Evolutionary conservation across 2,888 invertebrate species (phyloP), one percentile per base, ranked within the genome.

Genomic region (Papilio demoleus): DNA sequence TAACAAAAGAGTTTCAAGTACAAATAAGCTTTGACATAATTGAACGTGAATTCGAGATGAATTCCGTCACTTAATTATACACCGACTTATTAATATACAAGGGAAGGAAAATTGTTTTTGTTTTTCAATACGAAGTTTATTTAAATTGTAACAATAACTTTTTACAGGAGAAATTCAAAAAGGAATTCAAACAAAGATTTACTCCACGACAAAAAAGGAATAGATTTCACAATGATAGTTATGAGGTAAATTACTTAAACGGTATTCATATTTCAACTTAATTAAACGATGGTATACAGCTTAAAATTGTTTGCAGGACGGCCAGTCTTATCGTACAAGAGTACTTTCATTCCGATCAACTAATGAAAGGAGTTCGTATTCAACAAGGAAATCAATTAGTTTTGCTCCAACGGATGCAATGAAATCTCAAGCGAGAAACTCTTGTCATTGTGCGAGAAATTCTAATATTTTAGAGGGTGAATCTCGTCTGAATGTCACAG

Each of bases 151-250:
- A 56, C 3, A 31, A 56, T 3, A 4, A 6, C 14, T 56, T 71
- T 77, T 88, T 90, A 0, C 88, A 96, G 96, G 96, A 96, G 83
- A 96, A 96, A 83, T 96, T 96, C 86, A 96, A 96, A 83, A 93
- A 96, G 62, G 96, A 96, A 85, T 96, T 96, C 78, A 94, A 95
- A 76, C 94, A 95, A 77, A 93, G 96, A 5, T 95, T 96, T 75
- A 93, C 95, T 2, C 94, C 94, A 70, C 93, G 94, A 58, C 89
- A 87, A 72, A 90, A 88, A 67, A 81, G 83, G n/a, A 89, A 79
- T 66, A 79, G 88, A 85, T 88, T 85, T 69, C 81, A 81, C 11
- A 89, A 89, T 73, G 93, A 93, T 70, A 93, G 93, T 76, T 93
- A 89, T 72, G 93, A 93, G 86, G 92, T 92, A 82, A 77, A 77